Percentiles rank a stretch among this genome's conserved stretches.
These are phyloP conservation scores for Grallaria varia DNA, from an alignment of 2,113 vertebrate genomes.

Conservation along the genomic window DNA sequence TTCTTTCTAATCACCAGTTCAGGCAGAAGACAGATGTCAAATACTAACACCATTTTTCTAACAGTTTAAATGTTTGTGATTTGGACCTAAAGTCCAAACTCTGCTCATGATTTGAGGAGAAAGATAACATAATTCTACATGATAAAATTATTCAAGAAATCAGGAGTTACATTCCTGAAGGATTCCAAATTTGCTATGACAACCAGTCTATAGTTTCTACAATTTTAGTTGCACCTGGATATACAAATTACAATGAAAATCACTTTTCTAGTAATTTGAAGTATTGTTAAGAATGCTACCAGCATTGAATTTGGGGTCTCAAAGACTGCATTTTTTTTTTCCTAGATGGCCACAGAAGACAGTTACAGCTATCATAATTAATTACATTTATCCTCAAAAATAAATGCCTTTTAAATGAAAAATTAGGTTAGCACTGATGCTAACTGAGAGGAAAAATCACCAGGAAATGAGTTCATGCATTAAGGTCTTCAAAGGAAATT, in stretches of 20 bases:
- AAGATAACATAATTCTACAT: not conserved
- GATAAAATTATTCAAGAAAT: not conserved
- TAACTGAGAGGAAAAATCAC: not conserved
- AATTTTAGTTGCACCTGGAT: not conserved
- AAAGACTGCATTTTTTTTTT: not conserved
- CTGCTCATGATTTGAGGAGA: not conserved
- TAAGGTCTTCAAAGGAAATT: not conserved
- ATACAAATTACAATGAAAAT: not conserved
- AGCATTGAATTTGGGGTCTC: not conserved
- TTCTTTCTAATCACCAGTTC: not conserved
- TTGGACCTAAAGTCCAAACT: not conserved
- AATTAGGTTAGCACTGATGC: not conserved
- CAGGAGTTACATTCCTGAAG: not conserved
- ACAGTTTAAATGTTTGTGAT: not conserved
- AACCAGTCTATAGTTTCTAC: not conserved
- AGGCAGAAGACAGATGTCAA: not conserved
- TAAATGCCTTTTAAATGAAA: not conserved
- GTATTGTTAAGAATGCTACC: not conserved
- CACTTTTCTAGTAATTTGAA: not conserved
- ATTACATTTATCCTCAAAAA: not conserved
- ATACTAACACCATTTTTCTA: not conserved
- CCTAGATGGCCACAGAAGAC: not conserved
- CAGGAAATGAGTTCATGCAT: not conserved
- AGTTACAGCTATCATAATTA: not conserved
- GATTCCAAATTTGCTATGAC: not conserved